Evolutionary conservation across 2,888 invertebrate genomes (phyloP), one percentile per base, ranked within the genome.

Genomic region (Barypeithes pellucidus): DNA sequence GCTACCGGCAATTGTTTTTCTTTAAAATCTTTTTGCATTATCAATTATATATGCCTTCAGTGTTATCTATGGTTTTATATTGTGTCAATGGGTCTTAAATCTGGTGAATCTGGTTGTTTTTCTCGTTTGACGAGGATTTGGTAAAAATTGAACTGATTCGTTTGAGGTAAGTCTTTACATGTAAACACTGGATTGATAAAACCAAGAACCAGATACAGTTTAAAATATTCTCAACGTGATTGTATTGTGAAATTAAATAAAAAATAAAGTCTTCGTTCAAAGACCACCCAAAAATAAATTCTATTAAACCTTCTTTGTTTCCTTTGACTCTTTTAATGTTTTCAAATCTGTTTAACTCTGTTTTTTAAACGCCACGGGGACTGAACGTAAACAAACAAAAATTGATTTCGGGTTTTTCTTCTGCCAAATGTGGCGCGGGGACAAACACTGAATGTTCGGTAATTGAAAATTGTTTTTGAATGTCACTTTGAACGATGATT

Each of bases 11-110:
- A 72, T 72, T 75, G 72, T 72, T 75, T 75, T 75, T 75, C 66
- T 68, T 72, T 69, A 69, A 66, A 50, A 67, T 20, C 43, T 66
- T 71, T 74, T 75, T 75, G 75, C 75, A 75, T 75, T 43, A 41
- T 52, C 57, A 62, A 63, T 52, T 72, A 59, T 60, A 62, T 62
- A 18, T 41, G 39, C 43, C 65, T 67, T 67, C 67, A 67, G 72
- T 72, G 45, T 67, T 43, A 54, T 52, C 29, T 43, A 67, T 24
- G 67, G 47, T 57, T 67, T 59, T 54, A 50, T 52, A 52, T 73
- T 66, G 73, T 73, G 69, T 69, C 73, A 73, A 69, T 73, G 69
- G 69, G 60, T 66, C 60, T 67, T 20, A 60, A 67, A 63, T 63
- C 47, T 14, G 50, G 33, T 12, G 33, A 47, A 33, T 47, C 41